A percentile compares a stretch with the other conserved stretches of the same genome.
Conservation (phyloP, 2,797 vertebrate species). For the Bradypodion ventrale region DNA sequence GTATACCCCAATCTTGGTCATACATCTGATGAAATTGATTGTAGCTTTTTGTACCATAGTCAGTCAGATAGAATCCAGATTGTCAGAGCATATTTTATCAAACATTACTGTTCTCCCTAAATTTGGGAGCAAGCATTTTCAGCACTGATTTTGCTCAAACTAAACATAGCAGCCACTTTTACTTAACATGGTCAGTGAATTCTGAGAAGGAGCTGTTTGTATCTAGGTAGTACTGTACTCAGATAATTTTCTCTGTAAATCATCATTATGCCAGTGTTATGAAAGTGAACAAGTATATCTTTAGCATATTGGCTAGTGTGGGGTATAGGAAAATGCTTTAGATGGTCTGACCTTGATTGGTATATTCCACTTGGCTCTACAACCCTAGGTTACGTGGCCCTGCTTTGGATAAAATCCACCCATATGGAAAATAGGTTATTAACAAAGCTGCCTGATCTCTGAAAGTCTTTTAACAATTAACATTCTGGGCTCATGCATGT, state of each 20-base stretch:
- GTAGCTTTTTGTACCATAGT: neutral
- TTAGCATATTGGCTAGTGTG: neutral
- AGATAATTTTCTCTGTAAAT: neutral
- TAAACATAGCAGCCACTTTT: neutral
- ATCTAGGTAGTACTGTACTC: neutral
- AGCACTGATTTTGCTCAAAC: slow-evolving; percentile 4
- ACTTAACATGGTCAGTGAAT: neutral
- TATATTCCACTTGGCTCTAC: slow-evolving; percentile 1
- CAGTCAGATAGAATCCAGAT: neutral
- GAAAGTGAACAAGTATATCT: neutral
- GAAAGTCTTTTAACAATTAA: neutral
- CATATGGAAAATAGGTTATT: neutral
- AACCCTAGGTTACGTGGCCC: neutral
- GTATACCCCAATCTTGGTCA: neutral
- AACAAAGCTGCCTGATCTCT: neutral
- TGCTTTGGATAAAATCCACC: slow-evolving; percentile 13
- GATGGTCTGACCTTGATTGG: neutral
- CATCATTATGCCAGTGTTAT: neutral
- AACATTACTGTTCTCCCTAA: neutral
- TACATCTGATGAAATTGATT: neutral
- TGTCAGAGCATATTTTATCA: neutral
- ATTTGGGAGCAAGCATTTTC: neutral
- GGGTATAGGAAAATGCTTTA: neutral
- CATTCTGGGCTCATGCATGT: neutral
- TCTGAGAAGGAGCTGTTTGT: neutral